phyloP scores from a whole-genome alignment of 1,140 invertebrate genomes.

The Microplitis mediator region DNA sequence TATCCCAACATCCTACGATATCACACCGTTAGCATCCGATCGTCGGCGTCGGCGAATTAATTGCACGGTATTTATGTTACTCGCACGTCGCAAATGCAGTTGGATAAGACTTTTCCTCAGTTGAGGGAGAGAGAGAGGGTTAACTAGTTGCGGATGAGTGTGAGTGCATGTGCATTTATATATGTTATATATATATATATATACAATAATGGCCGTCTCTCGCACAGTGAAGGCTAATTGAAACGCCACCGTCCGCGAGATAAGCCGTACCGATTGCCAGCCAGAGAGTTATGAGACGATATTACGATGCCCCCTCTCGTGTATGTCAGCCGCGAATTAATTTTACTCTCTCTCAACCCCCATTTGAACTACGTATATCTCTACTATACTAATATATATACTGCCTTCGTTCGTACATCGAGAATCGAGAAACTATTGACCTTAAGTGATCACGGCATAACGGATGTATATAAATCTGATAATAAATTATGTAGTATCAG shows the following conservation, averaged over 20 bases:
- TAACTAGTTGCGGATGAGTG: no score
- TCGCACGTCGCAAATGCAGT: conserved; percentile 10
- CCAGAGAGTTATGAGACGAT: conserved; percentile 37
- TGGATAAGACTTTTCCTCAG: conserved; percentile 35
- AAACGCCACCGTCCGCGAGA: conserved; percentile 33
- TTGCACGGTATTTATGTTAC: conserved; percentile 34
- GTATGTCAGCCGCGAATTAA: conserved; percentile 37
- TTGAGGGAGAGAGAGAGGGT: not conserved
- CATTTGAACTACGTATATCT: not conserved
- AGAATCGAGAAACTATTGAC: not conserved
- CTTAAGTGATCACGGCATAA: not conserved
- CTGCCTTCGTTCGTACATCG: not conserved
- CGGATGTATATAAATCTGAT: no score
- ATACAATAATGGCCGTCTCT: not conserved
- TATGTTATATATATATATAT: not conserved
- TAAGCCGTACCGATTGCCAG: conserved; percentile 32
- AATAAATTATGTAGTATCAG: no score
- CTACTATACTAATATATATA: not conserved
- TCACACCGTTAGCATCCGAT: conserved; percentile 22
- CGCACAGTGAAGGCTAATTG: conserved; percentile 31
- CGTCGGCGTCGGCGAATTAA: conserved; percentile 30
- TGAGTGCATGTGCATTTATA: not conserved
- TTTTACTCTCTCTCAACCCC: conserved; percentile 27
- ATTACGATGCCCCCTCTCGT: conserved; percentile 30
- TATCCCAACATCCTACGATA: not conserved